Conservation (phyloP, 2,888 invertebrate species). For the Unio pictorum region DNA sequence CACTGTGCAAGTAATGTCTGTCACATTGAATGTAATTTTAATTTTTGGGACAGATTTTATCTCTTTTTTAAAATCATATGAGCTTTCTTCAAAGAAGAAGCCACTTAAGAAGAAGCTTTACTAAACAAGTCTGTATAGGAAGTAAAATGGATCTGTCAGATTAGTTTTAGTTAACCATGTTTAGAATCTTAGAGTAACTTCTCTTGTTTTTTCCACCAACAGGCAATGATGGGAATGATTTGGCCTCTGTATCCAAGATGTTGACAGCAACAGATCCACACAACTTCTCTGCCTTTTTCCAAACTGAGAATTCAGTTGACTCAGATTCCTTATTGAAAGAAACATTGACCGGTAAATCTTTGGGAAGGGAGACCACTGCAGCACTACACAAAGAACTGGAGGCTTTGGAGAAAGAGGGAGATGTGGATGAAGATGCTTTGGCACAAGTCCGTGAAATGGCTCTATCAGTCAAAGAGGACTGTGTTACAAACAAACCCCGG, state of each 20-base stretch:
- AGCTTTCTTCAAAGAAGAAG: no score
- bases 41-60: no score
- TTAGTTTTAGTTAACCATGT: not conserved
- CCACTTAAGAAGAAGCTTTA: no score
- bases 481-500: constrained; percentile 17
- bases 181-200: not conserved
- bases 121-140: no score
- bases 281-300: constrained; percentile 80
- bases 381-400: constrained; percentile 35
- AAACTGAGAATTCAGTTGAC: constrained; percentile 23
- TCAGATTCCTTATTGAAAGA: constrained; percentile 9
- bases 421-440: constrained; percentile 33
- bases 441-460: constrained; percentile 40
- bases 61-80: no score
- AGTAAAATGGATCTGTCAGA: no score
- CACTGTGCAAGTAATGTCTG: no score
- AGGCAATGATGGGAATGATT: constrained; percentile 72
- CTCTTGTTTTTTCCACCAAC: not conserved
- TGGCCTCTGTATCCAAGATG: constrained; percentile 84
- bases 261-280: constrained; percentile 81
- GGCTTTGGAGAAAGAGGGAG: constrained; percentile 35
- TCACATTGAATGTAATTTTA: no score
- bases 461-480: constrained; percentile 36
- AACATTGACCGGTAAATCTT: no score
- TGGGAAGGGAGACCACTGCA: no score